These are phyloP conservation scores for Mirounga angustirostris DNA, from an alignment of 2,113 vertebrate species.

Conservation along the genomic window DNA sequence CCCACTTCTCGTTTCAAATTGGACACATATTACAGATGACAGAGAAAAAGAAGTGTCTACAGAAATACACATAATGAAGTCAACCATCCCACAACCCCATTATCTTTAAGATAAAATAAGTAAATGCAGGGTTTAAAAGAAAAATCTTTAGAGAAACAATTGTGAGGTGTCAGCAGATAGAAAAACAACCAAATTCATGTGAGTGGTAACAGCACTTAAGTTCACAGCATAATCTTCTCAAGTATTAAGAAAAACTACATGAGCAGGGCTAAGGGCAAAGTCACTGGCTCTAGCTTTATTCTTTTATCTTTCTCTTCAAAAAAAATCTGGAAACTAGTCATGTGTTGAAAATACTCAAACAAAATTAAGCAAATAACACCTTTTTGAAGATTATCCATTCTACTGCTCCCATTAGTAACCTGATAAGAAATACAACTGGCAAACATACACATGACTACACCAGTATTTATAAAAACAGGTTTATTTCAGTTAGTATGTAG, in stretches of 20 bases:
- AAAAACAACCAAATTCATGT: conserved; percentile 14
- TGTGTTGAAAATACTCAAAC: conserved; percentile 14
- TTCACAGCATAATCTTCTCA: not conserved
- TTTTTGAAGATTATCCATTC: not conserved
- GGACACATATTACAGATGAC: not conserved
- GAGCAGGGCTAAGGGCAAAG: not conserved
- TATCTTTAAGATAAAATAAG: not conserved
- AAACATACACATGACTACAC: not conserved
- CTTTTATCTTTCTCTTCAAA: not conserved
- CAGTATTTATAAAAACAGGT: conserved; percentile 42
- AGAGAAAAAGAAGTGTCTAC: not conserved
- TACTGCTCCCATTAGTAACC: not conserved
- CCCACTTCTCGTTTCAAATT: not conserved
- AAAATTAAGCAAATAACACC: not conserved
- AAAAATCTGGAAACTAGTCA: not conserved
- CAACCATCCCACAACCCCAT: not conserved
- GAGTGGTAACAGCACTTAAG: not conserved
- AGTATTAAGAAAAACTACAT: conserved; percentile 27
- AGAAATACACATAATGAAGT: not conserved
- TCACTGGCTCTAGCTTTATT: not conserved
- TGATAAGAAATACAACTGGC: not conserved
- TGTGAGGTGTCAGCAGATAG: not conserved
- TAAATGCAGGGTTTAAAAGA: not conserved
- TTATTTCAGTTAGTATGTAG: conserved; percentile 5
- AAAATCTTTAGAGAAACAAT: not conserved